Evolutionary conservation across 1,140 invertebrate genomes (phyloP), one percentile per base, ranked within the genome.

Genomic region (Brachionus paranguensis): DNA sequence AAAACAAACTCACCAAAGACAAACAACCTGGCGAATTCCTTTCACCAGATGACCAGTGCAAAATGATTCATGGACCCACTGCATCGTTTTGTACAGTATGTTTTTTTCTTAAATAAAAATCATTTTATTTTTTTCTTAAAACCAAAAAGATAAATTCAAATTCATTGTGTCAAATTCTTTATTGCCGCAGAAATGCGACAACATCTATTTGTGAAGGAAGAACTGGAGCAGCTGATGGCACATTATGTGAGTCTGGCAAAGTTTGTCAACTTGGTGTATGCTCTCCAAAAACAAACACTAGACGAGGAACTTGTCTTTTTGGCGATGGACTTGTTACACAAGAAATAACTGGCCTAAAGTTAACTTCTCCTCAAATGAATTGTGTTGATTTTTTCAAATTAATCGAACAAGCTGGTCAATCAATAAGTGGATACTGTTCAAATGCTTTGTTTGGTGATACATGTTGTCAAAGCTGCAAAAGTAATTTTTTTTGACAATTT

Each of bases 381-480:
- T 79, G 76, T 20, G 17, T 27, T 14, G 20, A 55, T 41, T 79
- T 79, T 79, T 79, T 79, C 29, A 50, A 53, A 20, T 20, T 79
- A 20, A 79, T 79, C 4, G 14, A 20, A 37, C n/a, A 24, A 29
- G 14, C 12, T 53, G 33, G 33, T 79, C 50, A 55, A 29, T 64
- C 76, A 5, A 41, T 79, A 37, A 64, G 55, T 33, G 76, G 50
- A 20, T 79, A 53, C 45, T 79, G 76, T 53, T 24, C 43, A 17
- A 17, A 64, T 24, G 8, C 0, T 5, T 41, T 79, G 14, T 20
- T 79, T 33, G 55, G 55, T 4, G 10, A 33, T 11, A 79, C 33
- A 55, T 79, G 76, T 64, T 79, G 76, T 27, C 76, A 64, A 79
- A 64, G 50, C 27, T 79, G 76, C 45, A 79, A 53, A 79, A 79